Evolutionary conservation across 2,113 vertebrate genomes (phyloP).

Genomic region (Canis aureus): DNA sequence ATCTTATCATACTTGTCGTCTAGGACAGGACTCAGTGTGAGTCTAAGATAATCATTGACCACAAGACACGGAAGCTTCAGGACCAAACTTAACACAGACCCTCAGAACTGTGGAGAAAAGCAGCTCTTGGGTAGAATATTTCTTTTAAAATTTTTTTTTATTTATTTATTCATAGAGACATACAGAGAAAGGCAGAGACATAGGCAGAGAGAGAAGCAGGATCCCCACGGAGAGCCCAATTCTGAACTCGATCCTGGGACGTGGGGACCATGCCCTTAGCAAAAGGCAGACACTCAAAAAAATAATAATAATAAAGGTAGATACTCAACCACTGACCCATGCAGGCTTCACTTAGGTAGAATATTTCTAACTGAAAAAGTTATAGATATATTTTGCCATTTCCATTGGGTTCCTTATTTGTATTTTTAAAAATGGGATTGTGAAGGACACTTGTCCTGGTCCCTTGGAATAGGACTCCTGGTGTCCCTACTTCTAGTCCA

Average conservation of each 20-base stretch:
- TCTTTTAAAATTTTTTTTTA: not conserved
- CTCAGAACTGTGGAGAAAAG: not conserved
- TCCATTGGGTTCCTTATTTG: not conserved
- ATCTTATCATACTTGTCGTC: not conserved
- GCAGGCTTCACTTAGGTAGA: not conserved
- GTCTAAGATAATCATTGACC: not conserved
- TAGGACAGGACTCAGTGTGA: not conserved
- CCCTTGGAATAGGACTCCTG: not conserved
- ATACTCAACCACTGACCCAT: too few species aligned
- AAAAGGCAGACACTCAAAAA: too few species aligned
- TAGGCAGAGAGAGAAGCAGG: too few species aligned
- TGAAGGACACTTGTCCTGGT: not conserved
- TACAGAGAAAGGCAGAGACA: too few species aligned
- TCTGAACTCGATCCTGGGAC: too few species aligned
- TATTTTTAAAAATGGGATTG: constrained; percentile 5
- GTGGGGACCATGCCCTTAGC: too few species aligned
- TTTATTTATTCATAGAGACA: too few species aligned
- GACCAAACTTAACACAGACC: not conserved
- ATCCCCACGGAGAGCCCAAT: too few species aligned
- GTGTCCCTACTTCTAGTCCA: not conserved
- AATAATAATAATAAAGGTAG: too few species aligned
- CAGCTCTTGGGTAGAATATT: not conserved
- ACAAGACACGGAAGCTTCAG: not conserved
- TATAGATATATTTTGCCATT: not conserved
- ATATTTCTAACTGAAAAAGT: not conserved